Percentiles rank a stretch among this genome's conserved stretches.
phyloP scores from a whole-genome alignment of 2,797 vertebrate species.

The Phrynocephalus vlangalii region DNA sequence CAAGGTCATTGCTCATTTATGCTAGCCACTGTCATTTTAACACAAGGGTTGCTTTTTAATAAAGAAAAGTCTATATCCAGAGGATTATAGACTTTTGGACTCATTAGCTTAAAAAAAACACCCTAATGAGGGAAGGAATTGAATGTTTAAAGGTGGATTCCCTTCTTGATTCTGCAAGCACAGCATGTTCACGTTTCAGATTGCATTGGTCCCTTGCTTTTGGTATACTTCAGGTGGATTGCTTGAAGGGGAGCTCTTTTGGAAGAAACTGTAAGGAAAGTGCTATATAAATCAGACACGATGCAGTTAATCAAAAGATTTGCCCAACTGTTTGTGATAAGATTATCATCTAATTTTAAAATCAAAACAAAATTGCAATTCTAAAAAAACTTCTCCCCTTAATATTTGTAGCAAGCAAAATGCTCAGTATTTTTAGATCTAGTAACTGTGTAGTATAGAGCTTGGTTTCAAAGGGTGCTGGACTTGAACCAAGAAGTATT shows the following conservation, averaged over 20 bases:
- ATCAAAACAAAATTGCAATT: background rate
- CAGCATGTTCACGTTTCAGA: constrained; percentile 20
- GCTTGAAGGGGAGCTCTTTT: constrained; percentile 19
- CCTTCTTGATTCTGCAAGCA: background rate
- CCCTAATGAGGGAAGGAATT: background rate
- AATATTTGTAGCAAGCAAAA: background rate
- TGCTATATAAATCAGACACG: too few species aligned
- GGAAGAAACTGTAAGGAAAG: constrained; percentile 45
- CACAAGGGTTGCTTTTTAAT: constrained; percentile 67
- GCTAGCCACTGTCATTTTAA: constrained; percentile 52
- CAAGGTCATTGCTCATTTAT: constrained; percentile 56
- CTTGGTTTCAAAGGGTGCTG: background rate
- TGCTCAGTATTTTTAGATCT: background rate
- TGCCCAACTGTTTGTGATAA: background rate
- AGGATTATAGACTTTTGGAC: constrained; percentile 37
- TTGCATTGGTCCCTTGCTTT: background rate
- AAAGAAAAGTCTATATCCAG: constrained; percentile 57
- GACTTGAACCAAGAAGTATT: background rate
- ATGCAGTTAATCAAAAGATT: background rate
- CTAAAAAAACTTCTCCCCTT: background rate
- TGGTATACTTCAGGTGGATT: background rate
- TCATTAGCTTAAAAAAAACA: constrained; percentile 13
- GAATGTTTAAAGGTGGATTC: background rate
- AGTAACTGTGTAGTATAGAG: background rate
- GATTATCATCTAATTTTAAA: background rate